Evolutionary conservation across 1,140 invertebrate genomes (phyloP).

Genomic region (Hylyphantes graminicola): DNA sequence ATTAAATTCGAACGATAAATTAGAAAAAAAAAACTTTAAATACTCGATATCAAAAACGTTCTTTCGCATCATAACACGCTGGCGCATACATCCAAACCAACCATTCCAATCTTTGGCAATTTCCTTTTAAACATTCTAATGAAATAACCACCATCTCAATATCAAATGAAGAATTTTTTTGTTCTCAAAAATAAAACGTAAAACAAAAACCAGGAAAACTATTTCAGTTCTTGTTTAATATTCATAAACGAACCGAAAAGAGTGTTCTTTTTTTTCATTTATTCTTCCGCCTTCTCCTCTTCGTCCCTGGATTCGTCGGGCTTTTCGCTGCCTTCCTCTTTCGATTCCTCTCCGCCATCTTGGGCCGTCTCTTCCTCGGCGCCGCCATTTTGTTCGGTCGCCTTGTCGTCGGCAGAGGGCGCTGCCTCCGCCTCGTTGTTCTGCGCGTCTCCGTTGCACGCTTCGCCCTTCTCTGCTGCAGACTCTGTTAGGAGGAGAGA

Average conservation of each 20-base stretch:
- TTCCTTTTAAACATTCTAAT: constrained; percentile 52
- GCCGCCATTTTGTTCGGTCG: constrained; percentile 41
- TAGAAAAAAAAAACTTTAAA: neutral
- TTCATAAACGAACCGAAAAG: too few relatives aligned
- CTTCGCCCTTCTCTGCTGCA: constrained; percentile 33
- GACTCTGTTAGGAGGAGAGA: constrained; percentile 9
- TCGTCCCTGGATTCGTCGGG: neutral
- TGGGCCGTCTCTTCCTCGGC: constrained; percentile 41
- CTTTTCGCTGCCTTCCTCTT: constrained; percentile 1
- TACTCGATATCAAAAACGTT: neutral
- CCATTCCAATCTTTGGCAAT: constrained; percentile 33
- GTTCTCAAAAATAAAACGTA: constrained; percentile 24
- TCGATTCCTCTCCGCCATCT: constrained; percentile 41
- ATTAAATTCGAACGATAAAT: neutral
- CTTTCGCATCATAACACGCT: constrained; percentile 5
- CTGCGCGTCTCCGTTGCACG: constrained; percentile 35
- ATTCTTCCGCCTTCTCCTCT: constrained; percentile 29
- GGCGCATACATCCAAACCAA: constrained; percentile 34
- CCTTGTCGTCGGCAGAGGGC: constrained; percentile 22
- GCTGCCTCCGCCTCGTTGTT: constrained; percentile 14
- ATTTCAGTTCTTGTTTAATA: constrained; percentile 15
- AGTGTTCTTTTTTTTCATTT: too few relatives aligned
- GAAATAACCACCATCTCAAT: constrained; percentile 47
- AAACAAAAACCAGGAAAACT: constrained; percentile 33
- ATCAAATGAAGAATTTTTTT: constrained; percentile 38